phyloP scores from a whole-genome alignment of 2,113 vertebrate species.

The Haliaeetus leucogaster region DNA sequence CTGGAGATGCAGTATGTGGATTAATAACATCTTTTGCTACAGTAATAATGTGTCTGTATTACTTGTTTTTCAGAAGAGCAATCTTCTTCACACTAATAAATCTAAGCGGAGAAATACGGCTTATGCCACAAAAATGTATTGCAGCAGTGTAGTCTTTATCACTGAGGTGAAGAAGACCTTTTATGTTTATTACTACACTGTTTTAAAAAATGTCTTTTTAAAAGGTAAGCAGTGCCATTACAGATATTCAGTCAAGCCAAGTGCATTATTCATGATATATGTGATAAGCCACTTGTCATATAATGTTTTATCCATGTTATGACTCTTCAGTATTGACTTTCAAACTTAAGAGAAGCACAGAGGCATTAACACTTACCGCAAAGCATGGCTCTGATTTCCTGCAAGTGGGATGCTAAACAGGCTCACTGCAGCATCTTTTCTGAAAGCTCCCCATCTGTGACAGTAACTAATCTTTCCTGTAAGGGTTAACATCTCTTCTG shows the following conservation, averaged over 20 bases:
- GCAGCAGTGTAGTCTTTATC: neutral
- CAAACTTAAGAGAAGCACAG: neutral
- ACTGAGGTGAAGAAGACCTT: neutral
- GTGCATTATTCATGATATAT: slow-evolving; percentile 3
- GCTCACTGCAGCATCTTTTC: neutral
- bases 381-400: neutral
- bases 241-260: neutral
- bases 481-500: neutral
- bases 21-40: slow-evolving; percentile 32
- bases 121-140: slow-evolving; percentile 31
- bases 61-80: slow-evolving; percentile 37
- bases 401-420: neutral
- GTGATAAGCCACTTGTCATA: neutral
- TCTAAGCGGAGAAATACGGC: slow-evolving; percentile 40
- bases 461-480: neutral
- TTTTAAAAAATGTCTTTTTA: neutral
- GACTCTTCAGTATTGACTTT: neutral
- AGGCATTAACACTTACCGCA: neutral
- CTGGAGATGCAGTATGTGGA: neutral
- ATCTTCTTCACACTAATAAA: slow-evolving; percentile 55
- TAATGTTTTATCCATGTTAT: neutral
- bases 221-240: neutral
- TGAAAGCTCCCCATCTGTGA: neutral
- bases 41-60: slow-evolving; percentile 20
- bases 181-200: slow-evolving; percentile 28